Conservation (phyloP, 2,113 vertebrate genomes). For the Sisor rabdophorus region DNA sequence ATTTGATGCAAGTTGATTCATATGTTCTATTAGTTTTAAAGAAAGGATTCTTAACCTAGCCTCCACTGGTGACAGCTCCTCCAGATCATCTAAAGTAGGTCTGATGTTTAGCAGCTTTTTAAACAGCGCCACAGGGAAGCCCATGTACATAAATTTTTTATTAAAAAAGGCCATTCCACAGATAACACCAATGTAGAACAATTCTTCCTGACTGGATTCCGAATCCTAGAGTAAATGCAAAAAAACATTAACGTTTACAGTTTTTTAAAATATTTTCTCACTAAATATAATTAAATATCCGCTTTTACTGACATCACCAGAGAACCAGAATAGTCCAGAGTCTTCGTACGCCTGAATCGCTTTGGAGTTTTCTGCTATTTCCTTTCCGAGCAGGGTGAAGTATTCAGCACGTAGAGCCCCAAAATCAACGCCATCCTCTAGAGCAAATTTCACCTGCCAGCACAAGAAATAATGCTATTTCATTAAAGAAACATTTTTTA, state of each 20-base stretch:
- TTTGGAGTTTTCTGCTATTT: neutral
- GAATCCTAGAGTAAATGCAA: slow-evolving; percentile 22
- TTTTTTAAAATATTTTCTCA: neutral
- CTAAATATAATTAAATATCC: neutral
- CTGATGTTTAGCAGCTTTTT: slow-evolving; percentile 59
- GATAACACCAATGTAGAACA: slow-evolving; percentile 50
- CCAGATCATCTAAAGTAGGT: slow-evolving; percentile 60
- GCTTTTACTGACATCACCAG: neutral
- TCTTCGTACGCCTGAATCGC: slow-evolving; percentile 11
- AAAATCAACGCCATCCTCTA: neutral
- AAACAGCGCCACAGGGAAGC: slow-evolving; percentile 63
- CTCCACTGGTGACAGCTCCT: slow-evolving; percentile 57
- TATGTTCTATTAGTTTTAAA: neutral
- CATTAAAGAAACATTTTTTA: neutral
- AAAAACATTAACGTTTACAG: neutral
- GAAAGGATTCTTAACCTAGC: slow-evolving; percentile 50
- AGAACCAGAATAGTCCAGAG: slow-evolving; percentile 29
- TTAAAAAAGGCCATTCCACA: slow-evolving; percentile 65
- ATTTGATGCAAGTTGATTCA: neutral
- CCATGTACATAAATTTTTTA: fast-evolving
- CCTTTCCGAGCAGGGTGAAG: slow-evolving; percentile 10
- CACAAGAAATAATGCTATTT: neutral
- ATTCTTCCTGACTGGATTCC: slow-evolving; percentile 23
- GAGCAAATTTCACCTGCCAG: slow-evolving; percentile 6
- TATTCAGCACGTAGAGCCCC: slow-evolving; percentile 13